phyloP scores from a whole-genome alignment of 2,888 invertebrate genomes.

The Dinocampus coccinellae region DNA sequence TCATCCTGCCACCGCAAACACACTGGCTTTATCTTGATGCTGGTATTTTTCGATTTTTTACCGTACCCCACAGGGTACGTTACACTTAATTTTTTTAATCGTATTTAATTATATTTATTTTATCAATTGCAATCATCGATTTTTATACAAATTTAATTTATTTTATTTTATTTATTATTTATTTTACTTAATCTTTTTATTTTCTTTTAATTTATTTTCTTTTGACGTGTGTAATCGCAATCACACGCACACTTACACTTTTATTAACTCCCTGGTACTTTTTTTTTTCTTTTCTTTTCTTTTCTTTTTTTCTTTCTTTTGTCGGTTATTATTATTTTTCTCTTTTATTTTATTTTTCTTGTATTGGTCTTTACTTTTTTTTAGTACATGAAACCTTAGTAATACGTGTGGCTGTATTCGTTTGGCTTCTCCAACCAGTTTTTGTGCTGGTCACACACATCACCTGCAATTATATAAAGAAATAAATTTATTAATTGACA shows the following conservation, averaged over 20 bases:
- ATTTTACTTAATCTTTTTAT: neutral
- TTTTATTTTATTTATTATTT: neutral
- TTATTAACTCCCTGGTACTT: neutral
- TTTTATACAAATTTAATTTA: constrained; percentile 4
- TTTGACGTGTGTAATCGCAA: too few species aligned
- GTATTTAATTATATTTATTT: constrained; percentile 7
- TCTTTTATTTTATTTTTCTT: neutral
- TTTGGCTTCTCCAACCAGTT: constrained; percentile 13
- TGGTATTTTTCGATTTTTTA: constrained; percentile 52
- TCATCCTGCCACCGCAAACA: constrained; percentile 57
- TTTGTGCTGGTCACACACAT: constrained; percentile 49
- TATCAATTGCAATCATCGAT: constrained; percentile 23
- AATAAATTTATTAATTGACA: neutral
- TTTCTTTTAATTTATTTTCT: neutral
- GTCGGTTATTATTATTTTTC: neutral
- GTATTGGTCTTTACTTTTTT: neutral
- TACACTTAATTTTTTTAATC: constrained; percentile 5
- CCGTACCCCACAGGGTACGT: constrained; percentile 62
- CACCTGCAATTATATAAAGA: constrained; percentile 53
- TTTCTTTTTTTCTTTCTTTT: too few species aligned
- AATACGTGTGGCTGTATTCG: neutral
- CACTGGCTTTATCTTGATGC: constrained; percentile 64
- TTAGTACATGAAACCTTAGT: neutral
- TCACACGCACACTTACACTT: constrained; percentile 9
- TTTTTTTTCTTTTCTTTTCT: neutral